Base-by-base conservation (phyloP, 1,140 invertebrate species). In the Saccostrea cuccullata region DNA sequence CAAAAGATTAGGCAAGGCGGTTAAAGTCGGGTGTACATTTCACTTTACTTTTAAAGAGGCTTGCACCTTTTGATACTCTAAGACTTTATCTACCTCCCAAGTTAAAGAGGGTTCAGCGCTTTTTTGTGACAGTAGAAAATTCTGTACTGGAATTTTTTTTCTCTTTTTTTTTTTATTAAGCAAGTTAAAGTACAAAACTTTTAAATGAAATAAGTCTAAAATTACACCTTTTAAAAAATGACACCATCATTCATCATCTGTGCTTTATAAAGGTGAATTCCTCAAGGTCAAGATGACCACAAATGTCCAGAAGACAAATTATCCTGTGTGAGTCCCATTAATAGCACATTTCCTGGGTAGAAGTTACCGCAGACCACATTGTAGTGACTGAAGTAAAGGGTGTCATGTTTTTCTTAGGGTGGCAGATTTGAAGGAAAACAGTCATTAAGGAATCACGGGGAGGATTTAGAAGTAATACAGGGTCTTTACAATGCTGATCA, bases 361-460 rank as follows among this genome's bases (percentile, higher is more conserved):
- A 77, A 77, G 70, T 77, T 77, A 77, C 70, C 11, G 70, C 70
- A 77, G 70, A 36, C 8, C 70, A 77, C 70, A 77, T 30, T 77
- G 26, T 77, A 26, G 26, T 77, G 70, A 30, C 70, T 77, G 23
- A 26, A 77, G 30, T 26, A 36, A 36, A 26, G 70, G 70, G 26
- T 77, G 70, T 77, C 26, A 13, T 77, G 70, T 77, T 77, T 77
- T 77, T 77, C 70, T 77, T 77, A 36, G 23, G 70, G 26, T 77
- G 70, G 70, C 70, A 77, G 70, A 77, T 77, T 77, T 77, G 70
- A 77, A 77, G 70, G 70, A 77, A 77, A 77, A 77, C 70, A 77
- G 70, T 77, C 70, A 77, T 77, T 77, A 77, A 26, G 70, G 26
- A 23, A 36, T 77, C 70, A 77, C 13, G 13, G 70, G 70, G 26